Base-by-base conservation (phyloP, 2,797 vertebrate genomes). In the Halcyon smyrnensis region DNA sequence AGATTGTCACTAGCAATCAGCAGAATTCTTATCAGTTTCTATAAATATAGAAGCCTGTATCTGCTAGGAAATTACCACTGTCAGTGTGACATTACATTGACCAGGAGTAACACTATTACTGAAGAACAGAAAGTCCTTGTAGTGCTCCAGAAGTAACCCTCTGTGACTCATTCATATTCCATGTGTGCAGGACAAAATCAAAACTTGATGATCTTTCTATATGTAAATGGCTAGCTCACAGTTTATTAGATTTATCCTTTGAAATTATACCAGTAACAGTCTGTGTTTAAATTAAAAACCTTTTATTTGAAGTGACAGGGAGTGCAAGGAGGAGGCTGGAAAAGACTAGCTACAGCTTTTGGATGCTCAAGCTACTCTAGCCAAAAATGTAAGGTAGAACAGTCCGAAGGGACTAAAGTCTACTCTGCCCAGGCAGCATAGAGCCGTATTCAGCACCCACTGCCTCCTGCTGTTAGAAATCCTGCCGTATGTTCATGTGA, bases 1-100 rank as follows among this genome's bases (percentile, higher is more conserved):
- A 97, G 95, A 97, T 95, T 97, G 97, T 95, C 97, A 95, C 67
- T 92, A 95, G 83, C 93, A 96, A 95, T 97, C 97, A 96, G 82
- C 56, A 80, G 90, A 96, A 97, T 97, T 97, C 89, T 94, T 97
- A 96, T 98, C 95, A 97, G 85, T 62, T 94, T 80, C 93, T 96
- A 91, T 97, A 97, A 98, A 97, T 97, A 95, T 8, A 41, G 84
- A 96, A 89, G 84, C 45, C 63, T 71, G 11, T 84, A 89, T 97
- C 89, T 97, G 96, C 76, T 95, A 81, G 97, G 96, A 97, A 97
- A 97, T 97, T 95, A 81, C 73, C 11, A 2, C 82, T 97, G 91
- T 97, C 95, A 97, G 75, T 76, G 81, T 96, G 96, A 96, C 93
- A 95, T 96, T 96, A 83, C 87, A 95, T 48, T 97, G 96, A 92